A percentile compares a stretch with the other conserved stretches of the same genome.
Conservation (phyloP, 1,140 invertebrate species). For the Drosophila sucinea region DNA sequence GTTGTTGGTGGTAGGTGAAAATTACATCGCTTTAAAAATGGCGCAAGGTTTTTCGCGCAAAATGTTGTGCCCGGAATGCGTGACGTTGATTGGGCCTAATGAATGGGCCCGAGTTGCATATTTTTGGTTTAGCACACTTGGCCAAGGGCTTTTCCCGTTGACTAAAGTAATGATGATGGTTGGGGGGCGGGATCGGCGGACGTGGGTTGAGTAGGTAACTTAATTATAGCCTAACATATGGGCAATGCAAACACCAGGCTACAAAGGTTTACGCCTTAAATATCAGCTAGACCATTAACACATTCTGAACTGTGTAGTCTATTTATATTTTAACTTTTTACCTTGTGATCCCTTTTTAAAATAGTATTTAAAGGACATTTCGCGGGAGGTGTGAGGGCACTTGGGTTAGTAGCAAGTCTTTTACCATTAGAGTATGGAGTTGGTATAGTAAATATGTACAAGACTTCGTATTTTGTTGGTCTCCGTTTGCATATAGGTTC, state of each 20-base stretch:
- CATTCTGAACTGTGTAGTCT: background rate
- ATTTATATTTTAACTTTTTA: too few relatives aligned
- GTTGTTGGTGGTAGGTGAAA: slow-evolving; percentile 25
- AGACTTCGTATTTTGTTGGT: too few relatives aligned
- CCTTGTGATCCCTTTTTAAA: too few relatives aligned
- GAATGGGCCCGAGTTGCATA: slow-evolving; percentile 14
- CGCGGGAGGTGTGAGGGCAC: too few relatives aligned
- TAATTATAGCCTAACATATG: background rate
- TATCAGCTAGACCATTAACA: background rate
- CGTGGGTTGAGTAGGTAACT: background rate
- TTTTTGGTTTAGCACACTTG: slow-evolving; percentile 21
- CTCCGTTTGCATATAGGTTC: too few relatives aligned
- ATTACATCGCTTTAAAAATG: slow-evolving; percentile 36
- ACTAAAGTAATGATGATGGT: slow-evolving; percentile 3
- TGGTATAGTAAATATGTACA: too few relatives aligned
- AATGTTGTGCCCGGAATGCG: slow-evolving; percentile 29
- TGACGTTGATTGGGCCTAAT: slow-evolving; percentile 49
- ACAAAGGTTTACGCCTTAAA: background rate
- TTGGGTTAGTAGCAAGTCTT: too few relatives aligned
- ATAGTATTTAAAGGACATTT: too few relatives aligned
- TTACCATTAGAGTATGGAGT: too few relatives aligned
- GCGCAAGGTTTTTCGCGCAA: slow-evolving; percentile 26
- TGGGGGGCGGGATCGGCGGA: background rate
- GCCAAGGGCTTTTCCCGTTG: slow-evolving; percentile 5
- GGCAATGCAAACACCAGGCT: background rate